These are phyloP conservation scores for Magallana ariakensis DNA, from an alignment of 1,140 invertebrate genomes.

Conservation along the genomic window DNA sequence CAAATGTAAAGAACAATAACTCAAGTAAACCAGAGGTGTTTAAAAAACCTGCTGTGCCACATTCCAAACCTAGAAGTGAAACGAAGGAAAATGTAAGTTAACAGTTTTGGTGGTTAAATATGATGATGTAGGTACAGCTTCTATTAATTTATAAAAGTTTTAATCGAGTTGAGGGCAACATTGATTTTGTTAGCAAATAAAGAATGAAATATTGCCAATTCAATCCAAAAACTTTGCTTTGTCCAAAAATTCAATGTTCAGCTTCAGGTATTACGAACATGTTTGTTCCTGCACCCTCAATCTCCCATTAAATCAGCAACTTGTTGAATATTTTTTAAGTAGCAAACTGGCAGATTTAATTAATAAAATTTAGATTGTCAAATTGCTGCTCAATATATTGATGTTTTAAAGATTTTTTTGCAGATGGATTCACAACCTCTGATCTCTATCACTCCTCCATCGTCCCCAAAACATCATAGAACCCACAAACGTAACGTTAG, in stretches of 20 bases:
- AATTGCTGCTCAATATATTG: no score
- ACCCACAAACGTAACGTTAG: conserved; percentile 89
- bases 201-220: no score
- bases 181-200: no score
- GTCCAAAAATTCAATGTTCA: no score
- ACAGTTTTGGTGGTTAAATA: neutral
- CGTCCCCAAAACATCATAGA: conserved; percentile 64
- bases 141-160: neutral
- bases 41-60: conserved; percentile 58
- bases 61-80: conserved; percentile 51
- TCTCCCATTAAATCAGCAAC: no score
- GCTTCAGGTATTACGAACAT: no score
- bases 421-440: conserved; percentile 72
- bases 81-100: conserved; percentile 45
- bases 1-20: conserved; percentile 41
- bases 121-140: neutral
- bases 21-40: conserved; percentile 46
- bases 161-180: no score
- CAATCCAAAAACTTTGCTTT: no score
- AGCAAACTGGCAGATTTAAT: no score
- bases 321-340: no score
- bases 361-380: no score
- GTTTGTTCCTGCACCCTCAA: no score
- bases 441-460: conserved; percentile 78
- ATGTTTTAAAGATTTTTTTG: neutral